phyloP scores from a whole-genome alignment of 2,888 invertebrate genomes.

The Parasteatoda lunata region DNA sequence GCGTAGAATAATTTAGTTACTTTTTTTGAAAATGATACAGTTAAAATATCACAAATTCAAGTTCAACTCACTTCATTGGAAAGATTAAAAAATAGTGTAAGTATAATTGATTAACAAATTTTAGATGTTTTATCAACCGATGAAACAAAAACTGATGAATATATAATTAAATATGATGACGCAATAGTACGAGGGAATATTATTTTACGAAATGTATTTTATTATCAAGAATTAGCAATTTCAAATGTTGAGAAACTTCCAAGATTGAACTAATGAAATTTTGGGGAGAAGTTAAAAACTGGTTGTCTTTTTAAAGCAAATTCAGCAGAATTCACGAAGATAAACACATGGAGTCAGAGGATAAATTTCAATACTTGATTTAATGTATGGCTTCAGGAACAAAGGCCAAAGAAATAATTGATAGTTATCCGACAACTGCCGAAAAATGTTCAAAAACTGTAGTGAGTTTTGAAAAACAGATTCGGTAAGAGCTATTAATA shows the following conservation, averaged over 20 bases:
- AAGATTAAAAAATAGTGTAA: too few species aligned
- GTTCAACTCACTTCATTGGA: too few species aligned
- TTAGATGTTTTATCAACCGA: background rate
- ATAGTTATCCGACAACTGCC: constrained; percentile 63
- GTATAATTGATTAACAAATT: background rate
- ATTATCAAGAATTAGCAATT: background rate
- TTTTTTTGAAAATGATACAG: too few species aligned
- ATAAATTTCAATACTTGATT: constrained; percentile 70
- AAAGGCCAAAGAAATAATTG: constrained; percentile 70
- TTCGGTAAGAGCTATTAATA: constrained; percentile 70
- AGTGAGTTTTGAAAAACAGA: constrained; percentile 41
- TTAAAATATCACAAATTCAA: too few species aligned
- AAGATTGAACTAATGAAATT: constrained; percentile 70
- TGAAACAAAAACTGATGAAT: background rate
- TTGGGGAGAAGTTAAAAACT: constrained; percentile 69
- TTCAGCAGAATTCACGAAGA: constrained; percentile 70
- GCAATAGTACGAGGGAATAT: background rate
- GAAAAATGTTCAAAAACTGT: constrained; percentile 71
- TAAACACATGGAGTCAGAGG: background rate
- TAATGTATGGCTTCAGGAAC: constrained; percentile 68
- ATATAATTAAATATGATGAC: background rate
- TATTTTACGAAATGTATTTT: background rate
- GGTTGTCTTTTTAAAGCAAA: constrained; percentile 71
- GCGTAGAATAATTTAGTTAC: too few species aligned
- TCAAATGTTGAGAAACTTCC: constrained; percentile 43